Percentiles rank a stretch among this genome's conserved stretches.
phyloP scores from a whole-genome alignment of 2,888 invertebrate genomes.

The Sarcophaga rosellei region DNA sequence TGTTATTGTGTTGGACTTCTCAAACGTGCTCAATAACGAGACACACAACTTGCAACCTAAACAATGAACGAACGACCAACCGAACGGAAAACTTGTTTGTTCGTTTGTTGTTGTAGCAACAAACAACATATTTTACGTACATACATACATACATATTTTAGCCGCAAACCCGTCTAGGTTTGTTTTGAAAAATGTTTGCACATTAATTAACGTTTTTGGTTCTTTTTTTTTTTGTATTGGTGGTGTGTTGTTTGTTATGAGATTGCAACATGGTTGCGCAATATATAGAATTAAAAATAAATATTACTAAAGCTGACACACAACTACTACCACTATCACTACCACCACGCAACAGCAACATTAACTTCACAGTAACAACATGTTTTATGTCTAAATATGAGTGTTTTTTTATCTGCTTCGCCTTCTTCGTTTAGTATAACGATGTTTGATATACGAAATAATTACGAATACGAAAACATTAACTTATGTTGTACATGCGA shows the following conservation, averaged over 20 bases:
- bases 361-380: not conserved
- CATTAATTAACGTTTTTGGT: not conserved
- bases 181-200: conserved; percentile 33
- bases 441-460: conserved; percentile 44
- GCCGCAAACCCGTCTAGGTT: conserved; percentile 48
- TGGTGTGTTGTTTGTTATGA: conserved; percentile 55
- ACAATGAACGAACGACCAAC: conserved; percentile 5
- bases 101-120: conserved; percentile 1
- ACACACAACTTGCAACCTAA: conserved; percentile 26
- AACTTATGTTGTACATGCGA: not conserved
- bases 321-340: conserved; percentile 8
- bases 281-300: conserved; percentile 75
- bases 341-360: conserved; percentile 18
- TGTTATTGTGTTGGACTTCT: conserved; percentile 49
- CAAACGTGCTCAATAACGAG: conserved; percentile 8
- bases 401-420: not conserved
- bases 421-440: conserved; percentile 12
- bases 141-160: not conserved
- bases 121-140: conserved; percentile 33
- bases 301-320: conserved; percentile 59
- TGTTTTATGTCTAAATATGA: too few species aligned
- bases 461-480: conserved; percentile 29
- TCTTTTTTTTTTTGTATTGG: conserved; percentile 34
- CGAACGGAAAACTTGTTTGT: not conserved
- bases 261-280: conserved; percentile 79